phyloP scores from a whole-genome alignment of 2,797 vertebrate species.

The Chrysocyon brachyurus region DNA sequence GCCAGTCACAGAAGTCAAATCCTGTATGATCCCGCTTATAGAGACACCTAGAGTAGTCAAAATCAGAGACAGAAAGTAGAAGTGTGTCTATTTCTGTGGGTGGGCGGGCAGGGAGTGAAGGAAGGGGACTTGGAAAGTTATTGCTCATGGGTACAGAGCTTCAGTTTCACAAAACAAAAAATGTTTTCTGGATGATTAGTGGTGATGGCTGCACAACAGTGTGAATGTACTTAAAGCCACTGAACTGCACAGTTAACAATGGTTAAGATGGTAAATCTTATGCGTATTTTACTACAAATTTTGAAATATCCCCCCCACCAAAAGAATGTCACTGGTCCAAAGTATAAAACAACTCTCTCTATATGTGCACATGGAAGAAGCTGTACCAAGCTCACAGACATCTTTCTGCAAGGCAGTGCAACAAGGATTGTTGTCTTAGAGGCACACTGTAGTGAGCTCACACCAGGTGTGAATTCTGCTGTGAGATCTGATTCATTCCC shows the following conservation, averaged over 20 bases:
- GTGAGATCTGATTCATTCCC: neutral
- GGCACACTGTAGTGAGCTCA: neutral
- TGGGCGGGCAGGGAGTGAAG: neutral
- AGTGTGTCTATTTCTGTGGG: neutral
- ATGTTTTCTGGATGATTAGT: too few relatives aligned
- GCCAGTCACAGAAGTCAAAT: neutral
- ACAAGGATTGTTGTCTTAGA: fast-evolving
- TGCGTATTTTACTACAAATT: neutral
- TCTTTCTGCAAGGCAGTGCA: neutral
- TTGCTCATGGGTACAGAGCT: neutral
- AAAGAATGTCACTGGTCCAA: neutral
- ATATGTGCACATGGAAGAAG: neutral
- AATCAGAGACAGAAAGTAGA: neutral
- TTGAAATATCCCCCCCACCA: neutral
- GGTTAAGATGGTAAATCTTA: neutral
- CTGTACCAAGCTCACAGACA: neutral
- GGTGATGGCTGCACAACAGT: neutral
- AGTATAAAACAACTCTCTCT: neutral
- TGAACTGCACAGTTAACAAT: neutral
- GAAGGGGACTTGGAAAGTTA: neutral
- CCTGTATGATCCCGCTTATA: neutral
- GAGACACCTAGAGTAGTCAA: neutral
- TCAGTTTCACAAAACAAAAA: neutral
- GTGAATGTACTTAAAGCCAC: neutral
- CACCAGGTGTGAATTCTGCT: neutral